Evolutionary conservation across 2,797 vertebrate species (phyloP).

Genomic region (Anolis apletophallus): DNA sequence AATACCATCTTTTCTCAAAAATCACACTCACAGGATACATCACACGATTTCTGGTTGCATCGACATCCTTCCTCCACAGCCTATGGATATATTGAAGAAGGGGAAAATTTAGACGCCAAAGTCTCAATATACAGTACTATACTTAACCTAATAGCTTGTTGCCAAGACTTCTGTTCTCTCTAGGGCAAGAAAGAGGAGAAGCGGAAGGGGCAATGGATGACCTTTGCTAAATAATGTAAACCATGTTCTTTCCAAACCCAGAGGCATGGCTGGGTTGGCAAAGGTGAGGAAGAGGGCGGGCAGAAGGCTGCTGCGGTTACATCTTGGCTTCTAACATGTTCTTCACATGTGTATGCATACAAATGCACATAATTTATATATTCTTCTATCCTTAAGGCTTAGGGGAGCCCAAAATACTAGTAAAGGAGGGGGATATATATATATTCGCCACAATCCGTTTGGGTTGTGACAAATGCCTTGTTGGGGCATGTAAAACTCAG

Average conservation of each 20-base stretch:
- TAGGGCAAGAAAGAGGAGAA: neutral
- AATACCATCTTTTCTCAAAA: too few relatives aligned
- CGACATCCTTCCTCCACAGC: neutral
- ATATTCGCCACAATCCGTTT: too few relatives aligned
- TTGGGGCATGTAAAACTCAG: too few relatives aligned
- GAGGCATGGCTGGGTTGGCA: neutral
- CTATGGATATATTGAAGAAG: neutral
- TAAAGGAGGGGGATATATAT: too few relatives aligned
- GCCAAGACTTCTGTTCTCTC: neutral
- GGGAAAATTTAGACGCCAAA: neutral
- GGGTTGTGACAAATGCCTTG: too few relatives aligned
- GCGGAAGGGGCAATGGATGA: neutral
- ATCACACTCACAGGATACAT: too few relatives aligned
- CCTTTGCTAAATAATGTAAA: slow-evolving; percentile 16
- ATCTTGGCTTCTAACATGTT: neutral
- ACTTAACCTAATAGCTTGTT: neutral
- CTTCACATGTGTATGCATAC: neutral
- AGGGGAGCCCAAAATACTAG: too few relatives aligned
- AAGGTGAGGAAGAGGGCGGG: neutral
- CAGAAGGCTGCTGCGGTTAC: neutral
- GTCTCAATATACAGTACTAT: neutral
- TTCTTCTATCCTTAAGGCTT: neutral
- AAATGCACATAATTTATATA: neutral
- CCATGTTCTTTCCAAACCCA: slow-evolving; percentile 12
- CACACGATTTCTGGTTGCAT: neutral